A percentile compares a stretch with the other conserved stretches of the same genome.
Evolutionary conservation across 2,113 vertebrate genomes (phyloP).

Genomic region (Zosterops lateralis): DNA sequence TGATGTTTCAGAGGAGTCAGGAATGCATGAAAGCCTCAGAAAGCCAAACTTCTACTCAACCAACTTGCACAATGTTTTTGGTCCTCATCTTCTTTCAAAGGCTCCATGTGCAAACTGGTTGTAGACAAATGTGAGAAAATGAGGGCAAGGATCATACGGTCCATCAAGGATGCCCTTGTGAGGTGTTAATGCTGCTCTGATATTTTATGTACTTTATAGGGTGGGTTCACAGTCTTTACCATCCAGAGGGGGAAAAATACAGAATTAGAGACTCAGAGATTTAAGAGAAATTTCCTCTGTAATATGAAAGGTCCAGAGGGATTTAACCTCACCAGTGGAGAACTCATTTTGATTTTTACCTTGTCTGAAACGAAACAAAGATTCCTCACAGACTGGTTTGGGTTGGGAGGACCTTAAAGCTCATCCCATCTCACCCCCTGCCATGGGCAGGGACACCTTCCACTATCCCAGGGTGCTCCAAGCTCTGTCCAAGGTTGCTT

Average conservation of each 20-base stretch:
- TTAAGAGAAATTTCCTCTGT: background rate
- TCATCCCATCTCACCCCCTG: background rate
- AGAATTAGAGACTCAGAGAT: background rate
- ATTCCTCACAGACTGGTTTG: background rate
- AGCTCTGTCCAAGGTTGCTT: background rate
- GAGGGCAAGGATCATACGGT: fast-evolving
- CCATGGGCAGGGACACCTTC: background rate
- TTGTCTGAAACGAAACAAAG: background rate
- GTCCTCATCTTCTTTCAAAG: background rate
- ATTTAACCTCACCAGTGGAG: background rate
- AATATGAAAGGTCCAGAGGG: background rate
- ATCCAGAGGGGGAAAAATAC: fast-evolving
- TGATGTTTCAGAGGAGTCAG: background rate
- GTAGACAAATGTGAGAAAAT: background rate
- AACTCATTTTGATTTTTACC: background rate
- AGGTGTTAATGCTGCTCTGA: background rate
- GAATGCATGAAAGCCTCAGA: background rate
- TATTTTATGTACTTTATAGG: background rate
- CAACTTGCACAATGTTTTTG: background rate
- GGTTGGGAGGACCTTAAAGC: background rate
- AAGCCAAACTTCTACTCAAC: background rate
- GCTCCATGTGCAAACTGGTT: background rate
- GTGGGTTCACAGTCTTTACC: background rate
- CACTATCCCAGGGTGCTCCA: fast-evolving
- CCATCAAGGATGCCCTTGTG: background rate